A percentile compares a stretch with the other conserved stretches of the same genome.
These are phyloP conservation scores for Bubo scandiacus DNA, from an alignment of 2,113 vertebrate species.

Conservation along the genomic window DNA sequence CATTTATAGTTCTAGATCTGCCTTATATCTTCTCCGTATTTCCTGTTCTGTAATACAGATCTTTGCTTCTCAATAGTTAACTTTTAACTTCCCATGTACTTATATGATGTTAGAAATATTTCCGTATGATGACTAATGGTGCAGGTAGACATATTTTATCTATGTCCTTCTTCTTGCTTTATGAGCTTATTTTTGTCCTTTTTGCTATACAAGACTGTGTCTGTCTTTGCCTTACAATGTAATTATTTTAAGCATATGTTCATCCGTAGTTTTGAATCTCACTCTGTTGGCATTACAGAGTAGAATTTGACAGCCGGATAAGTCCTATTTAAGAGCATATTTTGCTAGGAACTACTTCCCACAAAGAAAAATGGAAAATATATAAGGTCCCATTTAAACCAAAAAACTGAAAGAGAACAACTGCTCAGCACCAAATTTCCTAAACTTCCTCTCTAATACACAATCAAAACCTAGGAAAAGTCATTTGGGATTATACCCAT, in stretches of 20 bases:
- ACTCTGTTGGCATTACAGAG: background rate
- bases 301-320: background rate
- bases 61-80: background rate
- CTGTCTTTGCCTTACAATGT: background rate
- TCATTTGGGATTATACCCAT: background rate
- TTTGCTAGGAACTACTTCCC: background rate
- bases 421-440: background rate
- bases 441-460: background rate
- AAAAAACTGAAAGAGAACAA: background rate
- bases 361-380: background rate
- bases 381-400: background rate
- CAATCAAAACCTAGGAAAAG: background rate
- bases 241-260: conserved; percentile 20
- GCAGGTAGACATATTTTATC: background rate
- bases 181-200: background rate
- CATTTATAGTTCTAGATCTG: conserved; percentile 20
- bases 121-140: background rate
- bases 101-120: background rate
- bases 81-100: conserved; percentile 28
- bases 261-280: background rate
- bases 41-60: conserved; percentile 11
- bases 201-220: background rate
- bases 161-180: background rate
- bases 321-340: background rate
- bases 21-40: background rate